Base-by-base conservation (phyloP, 2,113 vertebrate species). In the Ascaphus truei region DNA sequence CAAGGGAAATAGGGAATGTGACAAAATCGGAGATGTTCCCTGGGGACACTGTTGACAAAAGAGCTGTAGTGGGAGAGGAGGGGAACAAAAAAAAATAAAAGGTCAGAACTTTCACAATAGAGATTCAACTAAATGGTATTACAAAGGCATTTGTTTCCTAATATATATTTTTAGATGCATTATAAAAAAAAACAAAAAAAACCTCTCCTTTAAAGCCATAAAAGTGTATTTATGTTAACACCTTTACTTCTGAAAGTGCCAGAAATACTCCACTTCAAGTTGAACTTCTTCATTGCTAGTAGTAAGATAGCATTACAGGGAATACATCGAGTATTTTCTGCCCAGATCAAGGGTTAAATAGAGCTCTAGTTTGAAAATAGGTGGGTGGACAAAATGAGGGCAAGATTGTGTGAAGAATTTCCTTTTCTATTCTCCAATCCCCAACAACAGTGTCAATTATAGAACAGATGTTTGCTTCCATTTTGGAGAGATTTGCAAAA, bases 91-190 rank as follows among this genome's bases (percentile, higher is more conserved):
- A 36, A 2, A 15, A 37, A 68, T 18, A 20, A 4, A 48, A 52
- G 59, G 57, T 67, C 52, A 27, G 65, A 53, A 3, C n/a, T 67
- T 31, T 64, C 55, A 37, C 33, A 72, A 39, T 72, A 66, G 56
- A 72, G 58, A 15, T 71, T 50, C 39, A 27, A 15, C 50, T 57
- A 31, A 61, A 58, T 27, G 0, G 7, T 6, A 58, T 56, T 39
- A 23, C 31, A 37, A 47, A 50, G 31, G 23, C 55, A 29, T 50
- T 58, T 68, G 43, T 69, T 69, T 50, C 66, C 56, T 60, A 22
- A 60, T 47, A n/a, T 7, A 22, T 60, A 30, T 68, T 27, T 23
- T 27, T 51, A n/a, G n/a, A 20, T 30, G 30, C 43, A 68, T 67
- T 67, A 34, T 68, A 59, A 57, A 34, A 13, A 51, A 11, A 36